Evolutionary conservation across 2,797 vertebrate species (phyloP).

Genomic region (Microcaecilia unicolor): DNA sequence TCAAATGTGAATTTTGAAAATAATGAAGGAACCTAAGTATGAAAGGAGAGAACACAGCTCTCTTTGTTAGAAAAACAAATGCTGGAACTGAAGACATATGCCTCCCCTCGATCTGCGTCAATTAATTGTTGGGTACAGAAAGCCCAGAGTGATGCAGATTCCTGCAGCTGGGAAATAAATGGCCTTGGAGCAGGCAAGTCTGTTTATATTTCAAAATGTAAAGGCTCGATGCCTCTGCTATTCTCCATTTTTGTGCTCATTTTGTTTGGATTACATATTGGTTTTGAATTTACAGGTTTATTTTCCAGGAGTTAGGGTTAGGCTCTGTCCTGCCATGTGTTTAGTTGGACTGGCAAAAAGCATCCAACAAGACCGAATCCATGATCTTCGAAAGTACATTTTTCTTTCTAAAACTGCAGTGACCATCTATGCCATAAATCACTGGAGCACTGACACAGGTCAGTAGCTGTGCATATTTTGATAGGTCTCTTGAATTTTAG

Average conservation of each 20-base stretch:
- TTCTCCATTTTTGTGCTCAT: constrained; percentile 18
- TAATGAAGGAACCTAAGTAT: constrained; percentile 12
- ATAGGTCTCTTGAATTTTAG: constrained; percentile 11
- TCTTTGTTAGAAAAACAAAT: not conserved
- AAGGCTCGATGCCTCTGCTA: constrained; percentile 21
- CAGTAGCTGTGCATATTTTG: constrained; percentile 12
- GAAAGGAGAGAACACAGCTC: constrained; percentile 10
- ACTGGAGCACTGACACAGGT: constrained; percentile 21
- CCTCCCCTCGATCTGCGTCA: not conserved
- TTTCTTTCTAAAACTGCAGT: constrained; percentile 16
- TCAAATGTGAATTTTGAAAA: constrained; percentile 23
- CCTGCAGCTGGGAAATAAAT: too few relatives aligned
- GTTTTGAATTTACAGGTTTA: constrained; percentile 27
- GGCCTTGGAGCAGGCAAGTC: too few relatives aligned
- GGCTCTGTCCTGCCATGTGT: constrained; percentile 25
- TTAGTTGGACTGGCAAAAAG: constrained; percentile 17
- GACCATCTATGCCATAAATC: constrained; percentile 4
- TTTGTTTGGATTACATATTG: not conserved
- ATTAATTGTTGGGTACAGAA: constrained; percentile 1
- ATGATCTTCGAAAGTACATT: constrained; percentile 14
- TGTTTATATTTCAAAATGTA: constrained; percentile 19
- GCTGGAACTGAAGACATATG: not conserved
- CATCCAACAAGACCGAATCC: constrained; percentile 25
- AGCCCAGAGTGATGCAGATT: too few relatives aligned
- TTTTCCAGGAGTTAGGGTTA: constrained; percentile 6